These are phyloP conservation scores for rat (Rattus norvegicus) DNA, from an alignment of 2,113 vertebrate species.

Conservation along the genomic window DNA sequence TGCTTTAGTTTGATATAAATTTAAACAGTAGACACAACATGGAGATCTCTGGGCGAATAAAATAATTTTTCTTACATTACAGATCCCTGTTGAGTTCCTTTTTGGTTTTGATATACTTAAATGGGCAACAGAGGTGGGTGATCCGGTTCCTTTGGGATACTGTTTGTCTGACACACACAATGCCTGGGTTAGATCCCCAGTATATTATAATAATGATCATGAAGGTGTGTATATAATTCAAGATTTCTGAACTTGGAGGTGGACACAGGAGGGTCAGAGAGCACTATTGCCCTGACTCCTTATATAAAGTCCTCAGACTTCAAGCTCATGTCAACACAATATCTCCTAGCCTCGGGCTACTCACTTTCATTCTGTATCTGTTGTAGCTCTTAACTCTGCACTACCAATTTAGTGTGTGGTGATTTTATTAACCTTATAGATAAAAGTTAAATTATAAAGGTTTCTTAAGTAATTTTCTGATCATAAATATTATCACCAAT, in stretches of 20 bases:
- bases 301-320: background rate
- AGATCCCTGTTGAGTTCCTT: background rate
- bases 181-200: background rate
- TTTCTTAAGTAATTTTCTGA: background rate
- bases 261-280: background rate
- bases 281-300: background rate
- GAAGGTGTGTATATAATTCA: background rate
- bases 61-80: background rate
- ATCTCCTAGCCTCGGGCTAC: background rate
- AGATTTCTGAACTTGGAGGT: background rate
- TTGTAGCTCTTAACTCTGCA: background rate
- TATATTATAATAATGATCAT: background rate
- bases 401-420: background rate
- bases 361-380: background rate
- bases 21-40: background rate
- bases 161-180: background rate
- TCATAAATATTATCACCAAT: background rate
- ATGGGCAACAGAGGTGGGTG: background rate
- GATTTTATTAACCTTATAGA: background rate
- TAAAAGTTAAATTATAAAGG: background rate
- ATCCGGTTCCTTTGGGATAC: background rate
- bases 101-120: conserved; percentile 17
- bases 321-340: background rate
- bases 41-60: background rate
- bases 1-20: conserved; percentile 4